phyloP scores from a whole-genome alignment of 2,888 invertebrate genomes.

The Cylindroiulus punctatus region DNA sequence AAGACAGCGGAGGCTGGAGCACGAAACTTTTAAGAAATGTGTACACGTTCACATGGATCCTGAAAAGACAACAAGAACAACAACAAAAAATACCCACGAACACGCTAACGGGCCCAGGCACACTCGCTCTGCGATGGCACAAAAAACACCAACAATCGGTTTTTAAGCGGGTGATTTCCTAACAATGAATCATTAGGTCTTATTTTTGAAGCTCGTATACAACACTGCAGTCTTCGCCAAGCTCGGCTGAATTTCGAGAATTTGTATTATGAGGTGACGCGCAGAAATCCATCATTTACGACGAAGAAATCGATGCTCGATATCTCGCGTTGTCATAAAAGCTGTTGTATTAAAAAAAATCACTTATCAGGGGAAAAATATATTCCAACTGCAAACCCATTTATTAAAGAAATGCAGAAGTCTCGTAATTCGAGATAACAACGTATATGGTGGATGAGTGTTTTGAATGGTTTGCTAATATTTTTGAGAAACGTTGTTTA shows the following conservation, averaged over 20 bases:
- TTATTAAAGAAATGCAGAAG: too few relatives aligned
- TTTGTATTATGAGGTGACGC: neutral
- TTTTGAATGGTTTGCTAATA: too few relatives aligned
- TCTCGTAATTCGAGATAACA: too few relatives aligned
- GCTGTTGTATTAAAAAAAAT: too few relatives aligned
- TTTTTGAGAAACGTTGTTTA: too few relatives aligned
- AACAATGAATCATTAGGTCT: constrained; percentile 50
- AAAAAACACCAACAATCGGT: neutral
- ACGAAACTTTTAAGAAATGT: constrained; percentile 27
- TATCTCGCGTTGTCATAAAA: too few relatives aligned
- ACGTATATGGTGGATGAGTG: too few relatives aligned
- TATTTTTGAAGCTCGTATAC: constrained; percentile 9
- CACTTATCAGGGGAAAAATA: too few relatives aligned
- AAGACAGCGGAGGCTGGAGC: constrained; percentile 28
- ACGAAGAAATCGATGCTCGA: too few relatives aligned
- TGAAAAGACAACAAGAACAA: constrained; percentile 47
- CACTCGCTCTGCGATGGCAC: neutral
- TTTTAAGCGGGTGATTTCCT: constrained; percentile 21
- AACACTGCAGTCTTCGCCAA: neutral
- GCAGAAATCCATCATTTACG: too few relatives aligned
- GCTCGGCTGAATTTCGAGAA: constrained; percentile 29
- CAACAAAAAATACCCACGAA: constrained; percentile 28
- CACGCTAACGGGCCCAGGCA: constrained; percentile 11
- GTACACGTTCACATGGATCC: constrained; percentile 16
- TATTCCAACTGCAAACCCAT: too few relatives aligned